Base-by-base conservation (phyloP, 1,140 invertebrate species). In the Bombus breviceps region DNA sequence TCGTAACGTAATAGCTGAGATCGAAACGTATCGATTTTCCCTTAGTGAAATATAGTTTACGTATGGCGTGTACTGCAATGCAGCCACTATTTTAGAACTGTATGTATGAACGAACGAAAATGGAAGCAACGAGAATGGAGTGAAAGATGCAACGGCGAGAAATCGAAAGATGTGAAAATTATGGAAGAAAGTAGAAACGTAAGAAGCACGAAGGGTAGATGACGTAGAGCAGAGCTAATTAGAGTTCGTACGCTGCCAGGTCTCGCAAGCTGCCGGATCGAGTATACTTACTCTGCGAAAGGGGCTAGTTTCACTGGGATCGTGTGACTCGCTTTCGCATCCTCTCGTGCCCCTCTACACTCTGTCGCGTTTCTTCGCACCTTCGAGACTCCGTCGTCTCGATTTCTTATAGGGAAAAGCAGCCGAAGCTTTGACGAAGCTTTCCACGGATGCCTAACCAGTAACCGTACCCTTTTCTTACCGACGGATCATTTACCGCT, bases 261-360 rank as follows among this genome's bases (percentile, higher is more conserved):
- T 81, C 72, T 85, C 72, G 28, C 72, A 64, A 62, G 37, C 73
- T 66, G 79, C 39, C 32, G 83, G 83, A 90, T 92, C 86, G 86
- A 88, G 91, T 74, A 4, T 87, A 92, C 86, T 90, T 92, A 34
- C 88, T 85, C 78, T 62, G 81, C 72, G 85, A 86, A 91, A 89
- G 73, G 91, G 88, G 80, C 90, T 90, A 92, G 91, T 91, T 88
- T 87, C 75, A 91, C 84, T 64, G 68, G 41, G 80, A 69, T 89
- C n/a, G 68, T 89, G 80, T 59, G 64, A 53, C 47, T 53, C 1
- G 22, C 39, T 53, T 10, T 34, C 43, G 12, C 75, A 37, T 32
- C 34, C 43, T 18, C 69, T 62, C 22, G 22, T 53, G 18, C 22
- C 12, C 22, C 18, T 15, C 53, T 32, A 34, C 59, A 8, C 32